Conservation (phyloP, 2,888 invertebrate species). For the Pristionchus entomophagus region DNA sequence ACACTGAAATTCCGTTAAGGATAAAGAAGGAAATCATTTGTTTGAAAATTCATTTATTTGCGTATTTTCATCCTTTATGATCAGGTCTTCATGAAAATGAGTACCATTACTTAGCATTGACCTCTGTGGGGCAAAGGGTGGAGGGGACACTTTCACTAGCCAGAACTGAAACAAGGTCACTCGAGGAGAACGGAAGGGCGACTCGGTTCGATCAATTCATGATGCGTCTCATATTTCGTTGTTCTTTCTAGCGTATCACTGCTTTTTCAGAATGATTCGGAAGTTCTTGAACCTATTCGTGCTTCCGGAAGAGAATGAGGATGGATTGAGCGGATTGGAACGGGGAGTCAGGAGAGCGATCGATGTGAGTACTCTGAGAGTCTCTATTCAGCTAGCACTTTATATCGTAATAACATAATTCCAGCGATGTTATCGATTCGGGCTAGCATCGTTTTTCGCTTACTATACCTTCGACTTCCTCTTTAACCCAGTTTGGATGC, state of each 20-base stretch:
- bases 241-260: neutral
- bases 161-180: slow-evolving; percentile 33
- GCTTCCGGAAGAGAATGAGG: slow-evolving; percentile 5
- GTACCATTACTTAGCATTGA: too few species aligned
- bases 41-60: too few species aligned
- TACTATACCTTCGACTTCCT: slow-evolving; percentile 62
- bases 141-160: neutral
- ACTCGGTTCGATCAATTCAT: neutral
- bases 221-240: too few species aligned
- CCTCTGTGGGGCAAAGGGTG: too few species aligned
- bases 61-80: too few species aligned
- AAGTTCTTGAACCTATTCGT: neutral
- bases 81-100: too few species aligned
- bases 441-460: slow-evolving; percentile 54
- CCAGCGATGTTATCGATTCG: slow-evolving; percentile 51
- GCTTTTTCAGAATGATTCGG: neutral
- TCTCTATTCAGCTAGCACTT: too few species aligned
- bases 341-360: neutral
- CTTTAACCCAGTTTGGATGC: slow-evolving; percentile 52
- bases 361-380: slow-evolving; percentile 29
- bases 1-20: too few species aligned
- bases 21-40: too few species aligned
- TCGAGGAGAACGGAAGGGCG: neutral
- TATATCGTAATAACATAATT: neutral
- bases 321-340: neutral